Conservation (phyloP, 2,888 invertebrate species). For the Pachycephus smyrnensis region DNA sequence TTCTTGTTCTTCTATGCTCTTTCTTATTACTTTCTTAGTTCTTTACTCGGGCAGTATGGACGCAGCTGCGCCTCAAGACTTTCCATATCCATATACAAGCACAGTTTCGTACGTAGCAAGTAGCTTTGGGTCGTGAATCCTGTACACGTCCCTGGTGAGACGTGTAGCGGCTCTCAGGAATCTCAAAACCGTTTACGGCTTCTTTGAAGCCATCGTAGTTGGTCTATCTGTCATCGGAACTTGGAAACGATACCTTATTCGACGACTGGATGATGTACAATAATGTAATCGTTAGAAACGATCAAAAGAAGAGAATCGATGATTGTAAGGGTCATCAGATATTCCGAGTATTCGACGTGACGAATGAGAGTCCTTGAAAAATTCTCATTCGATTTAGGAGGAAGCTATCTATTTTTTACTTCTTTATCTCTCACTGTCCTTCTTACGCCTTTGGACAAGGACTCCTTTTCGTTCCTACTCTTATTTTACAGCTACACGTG, state of each 20-base stretch:
- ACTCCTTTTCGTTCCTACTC: not conserved
- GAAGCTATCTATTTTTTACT: not conserved
- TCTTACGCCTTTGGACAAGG: not conserved
- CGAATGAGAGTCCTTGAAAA: not conserved
- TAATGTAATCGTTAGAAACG: not conserved
- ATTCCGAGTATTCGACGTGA: not conserved
- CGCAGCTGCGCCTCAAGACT: not conserved
- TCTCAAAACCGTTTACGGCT: not conserved
- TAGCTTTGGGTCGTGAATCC: not conserved
- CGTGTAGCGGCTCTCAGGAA: not conserved
- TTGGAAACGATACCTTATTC: not conserved
- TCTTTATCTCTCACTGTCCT: not conserved
- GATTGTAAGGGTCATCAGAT: not conserved
- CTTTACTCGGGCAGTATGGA: not conserved
- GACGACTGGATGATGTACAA: not conserved
- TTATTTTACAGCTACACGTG: not conserved
- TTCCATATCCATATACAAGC: not conserved
- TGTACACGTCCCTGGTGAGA: not conserved
- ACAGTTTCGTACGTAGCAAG: not conserved
- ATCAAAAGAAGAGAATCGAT: not conserved
- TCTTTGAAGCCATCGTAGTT: not conserved
- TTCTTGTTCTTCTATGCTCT: not conserved
- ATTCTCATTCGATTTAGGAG: not conserved
- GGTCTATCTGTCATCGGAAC: not conserved
- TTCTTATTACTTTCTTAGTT: not conserved